A percentile compares a stretch with the other conserved stretches of the same genome.
These are phyloP conservation scores for Xenopus borealis DNA, from an alignment of 2,113 vertebrate genomes.

Conservation along the genomic window DNA sequence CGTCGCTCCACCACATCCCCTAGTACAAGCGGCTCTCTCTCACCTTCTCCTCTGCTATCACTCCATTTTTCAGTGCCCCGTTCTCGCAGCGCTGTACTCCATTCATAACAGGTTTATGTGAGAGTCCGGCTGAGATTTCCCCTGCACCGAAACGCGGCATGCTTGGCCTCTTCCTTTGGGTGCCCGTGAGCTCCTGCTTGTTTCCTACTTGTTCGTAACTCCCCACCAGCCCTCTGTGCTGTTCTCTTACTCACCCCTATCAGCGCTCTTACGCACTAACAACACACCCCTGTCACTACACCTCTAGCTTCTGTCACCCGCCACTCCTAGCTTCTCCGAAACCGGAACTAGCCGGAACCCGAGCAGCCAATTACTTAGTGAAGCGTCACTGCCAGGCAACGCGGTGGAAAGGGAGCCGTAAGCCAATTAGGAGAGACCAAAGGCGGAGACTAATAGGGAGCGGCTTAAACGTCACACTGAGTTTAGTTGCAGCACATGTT, in stretches of 20 bases:
- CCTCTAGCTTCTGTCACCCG: background rate
- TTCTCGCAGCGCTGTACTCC: background rate
- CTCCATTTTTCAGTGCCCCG: constrained; percentile 17
- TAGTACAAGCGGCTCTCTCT: background rate
- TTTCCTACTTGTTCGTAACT: background rate
- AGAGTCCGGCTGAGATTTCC: constrained; percentile 11
- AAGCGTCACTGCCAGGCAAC: background rate
- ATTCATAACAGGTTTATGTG: background rate
- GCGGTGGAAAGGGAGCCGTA: background rate
- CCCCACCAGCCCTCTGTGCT: background rate
- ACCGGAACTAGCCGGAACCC: constrained; percentile 4
- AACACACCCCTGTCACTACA: constrained; percentile 5
- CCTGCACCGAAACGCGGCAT: constrained; percentile 26
- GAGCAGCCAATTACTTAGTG: background rate
- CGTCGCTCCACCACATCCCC: no score
- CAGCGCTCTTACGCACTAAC: background rate
- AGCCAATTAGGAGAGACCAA: background rate
- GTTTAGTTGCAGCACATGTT: background rate
- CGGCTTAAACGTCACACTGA: constrained; percentile 1
- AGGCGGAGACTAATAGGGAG: constrained; percentile 27
- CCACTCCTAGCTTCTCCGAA: constrained; percentile 9
- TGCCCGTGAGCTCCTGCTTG: no score
- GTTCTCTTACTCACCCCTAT: background rate
- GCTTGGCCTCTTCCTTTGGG: background rate
- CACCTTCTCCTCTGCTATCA: background rate